phyloP scores from a whole-genome alignment of 2,113 vertebrate genomes.

The Indicator indicator region DNA sequence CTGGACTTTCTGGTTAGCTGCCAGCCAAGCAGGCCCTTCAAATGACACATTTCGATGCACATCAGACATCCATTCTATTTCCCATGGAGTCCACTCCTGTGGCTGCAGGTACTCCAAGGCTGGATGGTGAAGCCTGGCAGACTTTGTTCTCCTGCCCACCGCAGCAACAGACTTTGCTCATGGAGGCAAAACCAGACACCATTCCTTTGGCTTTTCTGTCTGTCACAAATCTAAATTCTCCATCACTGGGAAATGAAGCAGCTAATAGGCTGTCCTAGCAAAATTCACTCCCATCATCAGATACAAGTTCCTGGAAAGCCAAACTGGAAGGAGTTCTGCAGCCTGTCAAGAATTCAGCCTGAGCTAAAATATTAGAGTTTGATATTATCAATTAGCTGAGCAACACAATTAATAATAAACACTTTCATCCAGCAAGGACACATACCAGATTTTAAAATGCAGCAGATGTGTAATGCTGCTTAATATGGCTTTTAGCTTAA shows the following conservation, averaged over 20 bases:
- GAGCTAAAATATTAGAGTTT: background rate
- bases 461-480: constrained; percentile 28
- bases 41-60: background rate
- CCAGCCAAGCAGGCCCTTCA: constrained; percentile 6
- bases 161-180: background rate
- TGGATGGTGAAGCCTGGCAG: background rate
- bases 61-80: background rate
- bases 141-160: background rate
- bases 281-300: background rate
- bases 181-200: background rate
- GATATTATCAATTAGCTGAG: constrained; percentile 10
- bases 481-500: constrained; percentile 58
- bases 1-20: constrained; percentile 37
- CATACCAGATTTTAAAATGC: background rate
- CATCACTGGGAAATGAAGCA: background rate
- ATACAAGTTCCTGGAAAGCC: background rate
- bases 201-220: background rate
- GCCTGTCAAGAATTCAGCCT: background rate
- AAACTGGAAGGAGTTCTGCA: background rate
- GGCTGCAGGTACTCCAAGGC: background rate
- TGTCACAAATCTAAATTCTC: background rate
- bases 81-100: background rate
- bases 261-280: background rate
- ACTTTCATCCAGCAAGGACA: background rate
- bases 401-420: background rate